Evolutionary conservation across 2,888 invertebrate genomes (phyloP).

Genomic region (Leptarthrus brevirostris): DNA sequence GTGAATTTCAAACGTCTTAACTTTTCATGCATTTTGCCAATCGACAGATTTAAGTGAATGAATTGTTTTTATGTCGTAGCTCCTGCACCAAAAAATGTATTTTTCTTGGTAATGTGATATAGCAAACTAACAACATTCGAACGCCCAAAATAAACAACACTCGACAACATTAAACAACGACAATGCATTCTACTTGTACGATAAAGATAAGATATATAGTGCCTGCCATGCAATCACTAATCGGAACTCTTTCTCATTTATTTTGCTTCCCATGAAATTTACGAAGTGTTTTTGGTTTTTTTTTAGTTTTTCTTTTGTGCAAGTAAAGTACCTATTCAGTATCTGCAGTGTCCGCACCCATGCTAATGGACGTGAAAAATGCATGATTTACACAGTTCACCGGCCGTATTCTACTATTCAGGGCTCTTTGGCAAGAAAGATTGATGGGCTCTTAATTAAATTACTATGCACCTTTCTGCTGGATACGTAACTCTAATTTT

Average conservation of each 20-base stretch:
- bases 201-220: not conserved
- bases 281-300: not conserved
- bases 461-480: conserved; percentile 16
- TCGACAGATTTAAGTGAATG: no score
- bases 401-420: not conserved
- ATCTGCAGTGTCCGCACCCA: conserved; percentile 8
- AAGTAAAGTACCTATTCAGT: not conserved
- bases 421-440: conserved; percentile 21
- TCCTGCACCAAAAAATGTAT: no score
- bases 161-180: not conserved
- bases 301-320: no score
- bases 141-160: not conserved
- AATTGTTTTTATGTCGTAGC: no score
- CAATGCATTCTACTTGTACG: not conserved
- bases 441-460: conserved; percentile 27
- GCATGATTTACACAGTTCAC: not conserved
- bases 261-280: not conserved
- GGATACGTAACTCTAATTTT: no score
- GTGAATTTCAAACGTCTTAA: no score
- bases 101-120: no score
- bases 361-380: not conserved
- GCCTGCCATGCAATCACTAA: not conserved
- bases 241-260: not conserved
- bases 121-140: no score
- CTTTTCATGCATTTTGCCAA: no score